These are phyloP conservation scores for Papilio protenor DNA, from an alignment of 2,888 invertebrate species.

Conservation along the genomic window DNA sequence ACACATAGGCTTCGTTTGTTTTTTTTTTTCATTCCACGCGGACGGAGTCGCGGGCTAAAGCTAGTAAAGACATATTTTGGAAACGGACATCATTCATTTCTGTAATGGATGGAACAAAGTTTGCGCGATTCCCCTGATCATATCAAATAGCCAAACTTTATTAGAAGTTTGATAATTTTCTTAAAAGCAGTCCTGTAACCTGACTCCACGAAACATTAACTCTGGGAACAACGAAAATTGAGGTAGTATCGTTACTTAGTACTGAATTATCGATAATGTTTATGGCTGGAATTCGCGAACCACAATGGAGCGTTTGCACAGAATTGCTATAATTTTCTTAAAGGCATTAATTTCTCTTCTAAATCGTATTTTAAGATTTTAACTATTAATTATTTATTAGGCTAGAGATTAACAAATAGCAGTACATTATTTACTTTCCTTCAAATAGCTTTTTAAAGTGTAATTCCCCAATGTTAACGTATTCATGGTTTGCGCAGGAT, in stretches of 20 bases:
- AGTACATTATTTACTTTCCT: neutral
- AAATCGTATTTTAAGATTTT: neutral
- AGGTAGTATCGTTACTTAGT: neutral
- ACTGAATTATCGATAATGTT: neutral
- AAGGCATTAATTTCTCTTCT: neutral
- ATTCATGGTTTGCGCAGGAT: neutral
- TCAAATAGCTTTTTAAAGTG: neutral
- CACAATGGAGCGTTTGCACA: neutral
- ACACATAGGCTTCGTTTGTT: too few relatives aligned
- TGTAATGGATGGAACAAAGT: neutral
- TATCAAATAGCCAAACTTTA: neutral
- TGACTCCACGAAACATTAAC: neutral
- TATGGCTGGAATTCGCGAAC: neutral
- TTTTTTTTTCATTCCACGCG: too few relatives aligned
- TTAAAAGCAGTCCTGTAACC: neutral
- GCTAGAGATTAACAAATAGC: neutral
- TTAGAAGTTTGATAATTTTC: neutral
- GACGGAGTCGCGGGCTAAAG: too few relatives aligned
- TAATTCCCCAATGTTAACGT: neutral
- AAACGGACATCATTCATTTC: neutral
- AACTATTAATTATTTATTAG: neutral
- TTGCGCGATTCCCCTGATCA: neutral
- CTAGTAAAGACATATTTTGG: neutral
- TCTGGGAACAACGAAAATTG: too few relatives aligned
- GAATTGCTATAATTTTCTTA: neutral